Evolutionary conservation across 1,140 invertebrate species (phyloP).

Genomic region (Drosophila ironensis): DNA sequence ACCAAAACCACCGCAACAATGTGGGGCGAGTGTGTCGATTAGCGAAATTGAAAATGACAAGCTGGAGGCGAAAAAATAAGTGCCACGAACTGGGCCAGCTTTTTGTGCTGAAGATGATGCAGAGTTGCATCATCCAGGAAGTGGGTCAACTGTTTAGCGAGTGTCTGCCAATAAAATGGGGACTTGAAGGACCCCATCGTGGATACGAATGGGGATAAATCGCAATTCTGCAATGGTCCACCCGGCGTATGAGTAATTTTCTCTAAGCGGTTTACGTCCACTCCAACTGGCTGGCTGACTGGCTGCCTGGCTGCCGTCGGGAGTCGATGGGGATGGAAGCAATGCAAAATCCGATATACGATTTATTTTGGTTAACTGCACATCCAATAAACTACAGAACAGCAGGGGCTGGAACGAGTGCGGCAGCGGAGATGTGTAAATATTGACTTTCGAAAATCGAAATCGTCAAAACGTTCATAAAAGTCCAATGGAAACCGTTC

Average conservation of each 20-base stretch:
- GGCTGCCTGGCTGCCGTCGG: neutral
- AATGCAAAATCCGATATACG: conserved; percentile 63
- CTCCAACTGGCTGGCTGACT: neutral
- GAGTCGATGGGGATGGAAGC: neutral
- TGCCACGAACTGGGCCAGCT: conserved; percentile 38
- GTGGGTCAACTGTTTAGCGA: conserved; percentile 49
- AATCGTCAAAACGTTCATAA: conserved; percentile 78
- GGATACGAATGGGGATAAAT: conserved; percentile 5
- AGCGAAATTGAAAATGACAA: conserved; percentile 77
- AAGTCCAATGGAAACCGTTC: conserved; percentile 65
- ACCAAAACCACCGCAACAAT: conserved; percentile 38
- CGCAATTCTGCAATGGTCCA: conserved; percentile 31
- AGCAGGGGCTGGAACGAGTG: neutral
- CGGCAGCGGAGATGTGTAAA: conserved; percentile 47
- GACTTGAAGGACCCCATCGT: neutral
- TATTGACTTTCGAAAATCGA: conserved; percentile 76
- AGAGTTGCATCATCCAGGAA: conserved; percentile 10
- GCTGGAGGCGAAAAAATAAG: conserved; percentile 24
- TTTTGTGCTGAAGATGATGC: conserved; percentile 53
- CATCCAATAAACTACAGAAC: conserved; percentile 69
- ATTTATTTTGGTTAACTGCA: conserved; percentile 79
- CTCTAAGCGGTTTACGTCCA: conserved; percentile 63
- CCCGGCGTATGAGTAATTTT: conserved; percentile 72
- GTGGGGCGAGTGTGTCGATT: conserved; percentile 59
- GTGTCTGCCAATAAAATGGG: conserved; percentile 24